A percentile compares a stretch with the other conserved stretches of the same genome.
Evolutionary conservation across 2,113 vertebrate genomes (phyloP).

Genomic region (Apodemus speciosus): DNA sequence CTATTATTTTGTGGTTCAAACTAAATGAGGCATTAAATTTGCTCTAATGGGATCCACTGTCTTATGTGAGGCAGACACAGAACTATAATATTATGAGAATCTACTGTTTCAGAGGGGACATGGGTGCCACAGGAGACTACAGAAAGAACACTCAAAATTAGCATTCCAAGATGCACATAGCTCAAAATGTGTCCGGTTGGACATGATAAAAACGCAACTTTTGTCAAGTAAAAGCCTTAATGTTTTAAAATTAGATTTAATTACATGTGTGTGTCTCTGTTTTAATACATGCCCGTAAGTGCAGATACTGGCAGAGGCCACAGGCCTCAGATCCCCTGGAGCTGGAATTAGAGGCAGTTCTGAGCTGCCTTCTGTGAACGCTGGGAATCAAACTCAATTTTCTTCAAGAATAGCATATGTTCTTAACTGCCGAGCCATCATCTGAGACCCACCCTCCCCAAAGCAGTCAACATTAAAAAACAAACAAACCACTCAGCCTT

Average conservation of each 20-base stretch:
- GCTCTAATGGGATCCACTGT: neutral
- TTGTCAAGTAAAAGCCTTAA: neutral
- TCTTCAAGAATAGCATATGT: neutral
- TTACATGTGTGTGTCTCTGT: neutral
- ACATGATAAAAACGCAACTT: neutral
- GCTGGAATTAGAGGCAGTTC: neutral
- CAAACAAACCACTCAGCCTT: neutral
- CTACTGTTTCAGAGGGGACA: neutral
- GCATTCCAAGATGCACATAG: neutral
- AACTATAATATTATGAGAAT: neutral
- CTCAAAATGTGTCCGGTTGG: neutral
- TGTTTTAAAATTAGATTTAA: neutral
- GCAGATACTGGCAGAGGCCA: neutral
- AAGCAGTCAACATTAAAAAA: neutral
- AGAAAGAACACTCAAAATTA: neutral
- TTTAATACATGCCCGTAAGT: neutral
- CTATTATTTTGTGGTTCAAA: neutral
- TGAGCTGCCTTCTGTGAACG: too few relatives aligned
- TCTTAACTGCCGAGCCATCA: neutral
- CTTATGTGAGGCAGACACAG: neutral
- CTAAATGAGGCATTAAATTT: conserved; percentile 34
- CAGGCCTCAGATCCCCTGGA: neutral
- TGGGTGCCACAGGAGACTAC: too few relatives aligned
- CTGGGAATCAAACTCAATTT: neutral
- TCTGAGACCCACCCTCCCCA: neutral